A percentile compares a stretch with the other conserved stretches of the same genome.
Conservation (phyloP, 2,888 invertebrate genomes). For the Zootermopsis nevadensis region DNA sequence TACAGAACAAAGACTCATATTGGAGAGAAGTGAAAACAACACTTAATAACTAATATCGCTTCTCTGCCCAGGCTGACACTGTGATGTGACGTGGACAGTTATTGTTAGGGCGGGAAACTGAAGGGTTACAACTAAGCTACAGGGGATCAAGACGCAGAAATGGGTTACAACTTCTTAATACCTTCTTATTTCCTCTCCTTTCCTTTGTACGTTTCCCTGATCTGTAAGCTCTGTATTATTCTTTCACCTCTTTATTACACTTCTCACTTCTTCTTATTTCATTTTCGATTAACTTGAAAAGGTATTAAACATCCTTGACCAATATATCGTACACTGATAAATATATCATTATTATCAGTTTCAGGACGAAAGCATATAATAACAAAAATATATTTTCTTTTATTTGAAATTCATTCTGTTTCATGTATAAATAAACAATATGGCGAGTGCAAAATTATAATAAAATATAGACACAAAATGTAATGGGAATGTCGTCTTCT, state of each 20-base stretch:
- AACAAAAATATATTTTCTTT: too few relatives aligned
- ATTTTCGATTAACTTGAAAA: not conserved
- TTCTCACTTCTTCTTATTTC: not conserved
- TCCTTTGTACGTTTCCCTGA: not conserved
- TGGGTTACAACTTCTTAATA: constrained; percentile 28
- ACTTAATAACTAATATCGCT: constrained; percentile 34
- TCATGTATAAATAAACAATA: too few relatives aligned
- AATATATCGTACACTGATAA: not conserved
- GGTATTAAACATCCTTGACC: not conserved
- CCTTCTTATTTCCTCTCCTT: not conserved
- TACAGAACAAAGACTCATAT: not conserved
- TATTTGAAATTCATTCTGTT: too few relatives aligned
- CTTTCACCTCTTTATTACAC: not conserved
- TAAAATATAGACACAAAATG: too few relatives aligned
- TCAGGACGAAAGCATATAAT: too few relatives aligned
- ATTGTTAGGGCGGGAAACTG: constrained; percentile 17
- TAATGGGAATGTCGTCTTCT: too few relatives aligned
- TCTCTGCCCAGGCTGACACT: not conserved
- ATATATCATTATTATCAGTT: too few relatives aligned
- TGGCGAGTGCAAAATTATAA: too few relatives aligned
- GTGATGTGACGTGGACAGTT: constrained; percentile 38
- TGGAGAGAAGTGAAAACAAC: not conserved
- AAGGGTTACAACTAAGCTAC: constrained; percentile 33
- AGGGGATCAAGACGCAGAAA: constrained; percentile 32
- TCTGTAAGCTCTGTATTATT: not conserved